phyloP scores from a whole-genome alignment of 2,113 vertebrate genomes.

The Protobothrops flavoviridis region DNA sequence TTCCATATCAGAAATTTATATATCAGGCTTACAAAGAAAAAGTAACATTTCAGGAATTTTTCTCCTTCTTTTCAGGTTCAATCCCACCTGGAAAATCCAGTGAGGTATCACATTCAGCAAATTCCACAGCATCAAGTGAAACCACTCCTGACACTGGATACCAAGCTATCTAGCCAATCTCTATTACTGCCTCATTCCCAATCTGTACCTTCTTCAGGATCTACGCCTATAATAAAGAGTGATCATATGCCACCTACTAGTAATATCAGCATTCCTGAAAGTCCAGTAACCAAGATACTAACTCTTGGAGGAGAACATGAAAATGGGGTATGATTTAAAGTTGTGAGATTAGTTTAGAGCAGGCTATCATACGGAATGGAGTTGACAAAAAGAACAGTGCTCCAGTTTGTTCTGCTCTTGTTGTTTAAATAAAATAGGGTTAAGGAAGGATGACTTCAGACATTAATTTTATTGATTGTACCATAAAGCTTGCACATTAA shows the following conservation, averaged over 20 bases:
- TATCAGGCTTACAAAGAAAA: neutral
- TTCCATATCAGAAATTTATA: neutral
- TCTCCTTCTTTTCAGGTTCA: constrained; percentile 76
- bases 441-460: neutral
- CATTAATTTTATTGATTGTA: neutral
- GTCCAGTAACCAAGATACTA: constrained; percentile 77
- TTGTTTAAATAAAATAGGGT: neutral
- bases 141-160: constrained; percentile 86
- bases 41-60: neutral
- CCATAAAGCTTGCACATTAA: neutral
- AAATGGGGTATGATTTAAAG: constrained; percentile 75
- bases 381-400: neutral
- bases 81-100: constrained; percentile 85
- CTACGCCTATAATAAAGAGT: constrained; percentile 73
- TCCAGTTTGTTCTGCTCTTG: neutral
- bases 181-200: constrained; percentile 72
- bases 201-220: constrained; percentile 67
- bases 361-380: neutral
- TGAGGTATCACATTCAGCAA: constrained; percentile 84
- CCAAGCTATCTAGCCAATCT: constrained; percentile 77
- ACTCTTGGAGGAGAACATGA: constrained; percentile 76
- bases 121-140: constrained; percentile 86
- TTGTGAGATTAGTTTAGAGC: neutral
- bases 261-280: constrained; percentile 70
- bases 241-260: constrained; percentile 73